phyloP scores from a whole-genome alignment of 2,888 invertebrate genomes.

The Tridacna gigas region DNA sequence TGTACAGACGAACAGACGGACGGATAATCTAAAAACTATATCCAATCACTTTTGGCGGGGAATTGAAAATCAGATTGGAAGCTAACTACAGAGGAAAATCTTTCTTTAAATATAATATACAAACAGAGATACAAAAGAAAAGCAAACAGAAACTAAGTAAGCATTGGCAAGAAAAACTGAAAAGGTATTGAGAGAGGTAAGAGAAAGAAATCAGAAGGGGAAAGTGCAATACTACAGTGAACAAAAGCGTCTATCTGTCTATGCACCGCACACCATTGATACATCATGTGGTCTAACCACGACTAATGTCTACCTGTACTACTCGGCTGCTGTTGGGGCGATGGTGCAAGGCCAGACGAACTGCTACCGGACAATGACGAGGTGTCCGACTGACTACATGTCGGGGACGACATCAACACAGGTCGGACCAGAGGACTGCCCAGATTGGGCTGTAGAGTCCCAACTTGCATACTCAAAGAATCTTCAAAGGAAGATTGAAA shows the following conservation, averaged over 20 bases:
- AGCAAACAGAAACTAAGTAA: no score
- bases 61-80: no score
- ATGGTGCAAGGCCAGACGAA: conserved; percentile 74
- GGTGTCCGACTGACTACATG: conserved; percentile 72
- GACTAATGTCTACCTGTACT: conserved; percentile 44
- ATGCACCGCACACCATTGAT: conserved; percentile 28
- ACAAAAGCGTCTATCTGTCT: conserved; percentile 16
- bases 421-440: conserved; percentile 70
- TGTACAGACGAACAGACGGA: no score
- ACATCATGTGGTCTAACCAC: conserved; percentile 23
- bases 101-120: no score
- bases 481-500: conserved; percentile 61
- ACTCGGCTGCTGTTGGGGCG: conserved; percentile 70
- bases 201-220: not conserved
- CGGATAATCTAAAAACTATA: no score
- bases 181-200: no score
- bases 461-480: conserved; percentile 69
- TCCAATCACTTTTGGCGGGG: no score
- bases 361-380: conserved; percentile 75
- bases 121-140: no score
- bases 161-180: no score
- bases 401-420: conserved; percentile 74
- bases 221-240: not conserved
- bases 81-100: no score
- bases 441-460: conserved; percentile 60